phyloP scores from a whole-genome alignment of 2,113 vertebrate species.

The Sminthopsis crassicaudata region DNA sequence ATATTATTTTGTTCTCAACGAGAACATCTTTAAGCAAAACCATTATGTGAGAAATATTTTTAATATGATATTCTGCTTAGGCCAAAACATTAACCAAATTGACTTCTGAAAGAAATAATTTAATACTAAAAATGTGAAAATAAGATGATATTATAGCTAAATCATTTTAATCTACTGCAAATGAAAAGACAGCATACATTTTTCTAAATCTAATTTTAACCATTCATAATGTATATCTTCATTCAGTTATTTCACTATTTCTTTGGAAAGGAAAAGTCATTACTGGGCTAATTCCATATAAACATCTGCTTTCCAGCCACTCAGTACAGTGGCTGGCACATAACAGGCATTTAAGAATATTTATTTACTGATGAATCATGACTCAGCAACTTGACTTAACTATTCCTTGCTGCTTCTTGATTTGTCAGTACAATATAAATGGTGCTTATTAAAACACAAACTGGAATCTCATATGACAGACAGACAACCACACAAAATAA shows the following conservation, averaged over 20 bases:
- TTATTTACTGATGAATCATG: not conserved
- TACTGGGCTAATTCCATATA: not conserved
- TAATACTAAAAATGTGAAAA: not conserved
- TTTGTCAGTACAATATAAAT: not conserved
- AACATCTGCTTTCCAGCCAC: not conserved
- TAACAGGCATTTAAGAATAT: not conserved
- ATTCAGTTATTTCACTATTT: not conserved
- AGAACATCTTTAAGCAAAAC: not conserved
- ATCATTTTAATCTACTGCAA: not conserved
- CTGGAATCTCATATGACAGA: not conserved
- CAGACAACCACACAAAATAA: not conserved
- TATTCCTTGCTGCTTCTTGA: not conserved
- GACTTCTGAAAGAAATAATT: not conserved
- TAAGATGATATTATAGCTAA: not conserved
- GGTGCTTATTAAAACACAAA: not conserved
- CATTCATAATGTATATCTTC: not conserved
- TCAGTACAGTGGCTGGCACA: not conserved
- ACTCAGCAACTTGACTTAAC: not conserved
- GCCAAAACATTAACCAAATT: not conserved
- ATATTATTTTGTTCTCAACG: not conserved
- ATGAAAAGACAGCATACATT: not conserved
- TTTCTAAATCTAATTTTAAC: not conserved
- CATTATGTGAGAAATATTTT: not conserved
- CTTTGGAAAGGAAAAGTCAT: not conserved
- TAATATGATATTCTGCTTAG: not conserved